Percentiles rank a stretch among this genome's conserved stretches.
Evolutionary conservation across 1,140 invertebrate species (phyloP).

Genomic region (Propsilocerus akamusi): DNA sequence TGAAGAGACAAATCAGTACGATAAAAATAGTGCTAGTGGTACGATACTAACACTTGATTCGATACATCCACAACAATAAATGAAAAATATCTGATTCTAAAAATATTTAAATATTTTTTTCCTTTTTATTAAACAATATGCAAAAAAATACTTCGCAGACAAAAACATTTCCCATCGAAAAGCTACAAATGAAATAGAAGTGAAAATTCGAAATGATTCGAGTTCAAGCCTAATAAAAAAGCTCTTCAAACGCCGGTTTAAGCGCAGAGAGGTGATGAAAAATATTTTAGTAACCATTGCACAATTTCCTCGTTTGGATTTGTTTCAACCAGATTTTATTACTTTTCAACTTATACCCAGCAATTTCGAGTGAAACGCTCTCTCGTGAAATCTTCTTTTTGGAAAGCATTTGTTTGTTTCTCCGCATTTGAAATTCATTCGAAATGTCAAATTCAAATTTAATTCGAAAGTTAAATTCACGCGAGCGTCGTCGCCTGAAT

Average conservation of each 20-base stretch:
- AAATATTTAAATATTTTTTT: too few relatives aligned
- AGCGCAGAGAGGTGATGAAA: background rate
- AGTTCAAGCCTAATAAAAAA: background rate
- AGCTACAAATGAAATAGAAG: too few relatives aligned
- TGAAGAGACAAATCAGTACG: background rate
- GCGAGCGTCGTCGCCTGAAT: background rate
- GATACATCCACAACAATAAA: too few relatives aligned
- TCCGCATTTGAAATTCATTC: too few relatives aligned
- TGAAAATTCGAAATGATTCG: background rate
- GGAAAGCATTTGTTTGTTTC: too few relatives aligned
- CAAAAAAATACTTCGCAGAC: too few relatives aligned
- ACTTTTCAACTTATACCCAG: background rate
- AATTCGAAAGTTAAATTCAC: background rate
- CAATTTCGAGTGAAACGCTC: background rate
- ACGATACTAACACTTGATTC: background rate
- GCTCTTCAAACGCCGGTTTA: background rate
- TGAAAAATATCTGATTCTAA: too few relatives aligned
- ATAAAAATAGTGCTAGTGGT: constrained; percentile 3
- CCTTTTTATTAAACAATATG: too few relatives aligned
- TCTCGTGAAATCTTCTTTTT: background rate
- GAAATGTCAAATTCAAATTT: too few relatives aligned
- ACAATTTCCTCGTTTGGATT: background rate
- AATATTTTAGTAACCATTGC: background rate
- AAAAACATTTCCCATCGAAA: too few relatives aligned
- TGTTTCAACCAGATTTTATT: background rate